phyloP scores from a whole-genome alignment of 2,113 vertebrate genomes.

The Gymnobelideus leadbeateri region DNA sequence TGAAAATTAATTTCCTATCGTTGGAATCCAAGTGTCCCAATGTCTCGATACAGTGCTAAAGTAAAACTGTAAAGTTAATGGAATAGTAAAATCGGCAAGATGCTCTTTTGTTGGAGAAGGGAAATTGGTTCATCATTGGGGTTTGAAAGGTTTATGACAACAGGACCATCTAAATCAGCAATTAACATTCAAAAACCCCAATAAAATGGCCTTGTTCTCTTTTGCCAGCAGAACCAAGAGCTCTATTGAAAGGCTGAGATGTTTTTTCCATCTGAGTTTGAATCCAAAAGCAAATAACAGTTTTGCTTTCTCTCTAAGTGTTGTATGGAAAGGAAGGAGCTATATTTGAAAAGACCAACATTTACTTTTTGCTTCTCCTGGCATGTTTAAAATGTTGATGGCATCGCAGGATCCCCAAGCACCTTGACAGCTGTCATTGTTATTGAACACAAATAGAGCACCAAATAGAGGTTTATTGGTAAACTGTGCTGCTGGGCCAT shows the following conservation, averaged over 20 bases:
- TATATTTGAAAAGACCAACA: constrained; percentile 68
- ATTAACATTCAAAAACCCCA: constrained; percentile 75
- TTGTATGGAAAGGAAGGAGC: constrained; percentile 20
- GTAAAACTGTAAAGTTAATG: constrained; percentile 84
- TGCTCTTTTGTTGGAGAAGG: constrained; percentile 79
- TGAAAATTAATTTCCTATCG: constrained; percentile 85
- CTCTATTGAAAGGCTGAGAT: constrained; percentile 51
- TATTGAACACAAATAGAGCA: constrained; percentile 82
- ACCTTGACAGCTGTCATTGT: constrained; percentile 87
- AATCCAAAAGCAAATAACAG: constrained; percentile 75
- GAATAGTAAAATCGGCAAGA: constrained; percentile 86
- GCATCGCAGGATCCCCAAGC: constrained; percentile 81
- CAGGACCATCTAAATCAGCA: constrained; percentile 73
- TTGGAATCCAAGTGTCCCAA: constrained; percentile 81
- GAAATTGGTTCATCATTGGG: constrained; percentile 78
- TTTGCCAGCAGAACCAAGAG: constrained; percentile 64
- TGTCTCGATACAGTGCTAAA: constrained; percentile 77
- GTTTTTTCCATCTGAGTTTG: constrained; percentile 64
- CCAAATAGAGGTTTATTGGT: constrained; percentile 83
- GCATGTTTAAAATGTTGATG: constrained; percentile 86
- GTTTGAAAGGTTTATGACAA: constrained; percentile 67
- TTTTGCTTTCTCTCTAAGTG: constrained; percentile 65
- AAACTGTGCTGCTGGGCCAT: constrained; percentile 77
- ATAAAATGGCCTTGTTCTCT: constrained; percentile 58
- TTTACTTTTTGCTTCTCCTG: constrained; percentile 75